Evolutionary conservation across 2,113 vertebrate species (phyloP), one percentile per base, ranked within the genome.

Genomic region (Crypturellus undulatus): DNA sequence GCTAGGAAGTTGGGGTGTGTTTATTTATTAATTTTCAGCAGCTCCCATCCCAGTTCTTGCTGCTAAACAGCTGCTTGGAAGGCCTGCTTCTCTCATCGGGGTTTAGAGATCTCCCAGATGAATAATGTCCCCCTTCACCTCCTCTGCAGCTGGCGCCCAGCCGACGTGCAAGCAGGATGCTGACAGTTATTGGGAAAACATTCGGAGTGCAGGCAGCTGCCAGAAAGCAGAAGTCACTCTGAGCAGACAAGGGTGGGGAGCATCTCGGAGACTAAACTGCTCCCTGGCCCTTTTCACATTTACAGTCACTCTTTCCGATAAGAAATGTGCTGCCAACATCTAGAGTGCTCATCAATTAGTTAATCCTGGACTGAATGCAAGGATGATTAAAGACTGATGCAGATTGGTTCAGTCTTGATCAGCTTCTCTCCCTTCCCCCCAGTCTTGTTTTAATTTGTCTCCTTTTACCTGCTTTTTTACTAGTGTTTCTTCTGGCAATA

Each of bases 41-140:
- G 34, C 89, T 93, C 97, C 94, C 63, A 90, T 56, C 93, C 94
- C 92, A 91, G 71, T 79, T 84, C 26, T 95, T 94, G 87, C 96
- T 81, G 87, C 81, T 90, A 59, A 97, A 95, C 97, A 98, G 97
- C 97, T 97, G 97, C 94, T 84, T 51, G 10, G 85, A 96, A 84
- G 87, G 81, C 93, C 95, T 89, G 42, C 68, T 26, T 97, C 96
- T 96, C 96, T 96, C 97, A 89, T 89, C 6, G 4, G 90, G 94
- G 72, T 86, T 95, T 97, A 81, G 96, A 97, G 97, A 93, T 98
- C 94, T 97, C 94, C 96, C 94, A 32, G 77, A 97, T 98, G 97
- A 97, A 97, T 97, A 95, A 97, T 81, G 96, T 96, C 93, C 92
- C 93, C 81, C 94, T 93, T 96, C 93, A 92, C 96, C 91, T 96